Evolutionary conservation across 2,888 invertebrate genomes (phyloP), one percentile per base, ranked within the genome.

Genomic region (Hemicrepidius hirtus): DNA sequence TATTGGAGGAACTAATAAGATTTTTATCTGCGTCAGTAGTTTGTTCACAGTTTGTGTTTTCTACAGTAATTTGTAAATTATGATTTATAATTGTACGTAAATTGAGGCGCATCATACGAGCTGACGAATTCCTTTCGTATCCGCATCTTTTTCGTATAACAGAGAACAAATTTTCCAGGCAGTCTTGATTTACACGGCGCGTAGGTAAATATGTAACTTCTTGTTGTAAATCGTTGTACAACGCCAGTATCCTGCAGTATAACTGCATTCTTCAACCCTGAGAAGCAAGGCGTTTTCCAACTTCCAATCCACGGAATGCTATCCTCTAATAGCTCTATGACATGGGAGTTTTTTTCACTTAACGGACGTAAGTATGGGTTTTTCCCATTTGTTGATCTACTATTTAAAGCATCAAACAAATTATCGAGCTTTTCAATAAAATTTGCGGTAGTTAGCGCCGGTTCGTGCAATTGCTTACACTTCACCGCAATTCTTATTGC

Each of bases 81-180:
- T 57, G 57, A 57, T 57, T 57, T 57, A 57, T 57, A 35, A 57
- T 57, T 32, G 57, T 32, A 9, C 57, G 32, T 16, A 57, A 57
- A 57, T 57, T 57, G 9, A 57, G 35, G 13, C 57, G 57, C 24
- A 57, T 35, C 57, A 57, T 57, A 35, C 57, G 57, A 32, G 57
- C 57, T 7, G 57, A 35, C 5, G 57, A 32, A 24, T 57, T 57
- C 35, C 57, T 57, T 57, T 57, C 57, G 35, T 57, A 57, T 16
- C 57, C 32, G 16, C 57, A 57, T 32, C 57, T 32, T 35, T 57
- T 57, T 57, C 57, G 12, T 32, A 57, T 7, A 57, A 57, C 16
- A 13, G 35, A 1, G 16, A 57, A 57, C 16, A 57, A 32, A 35
- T 57, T 32, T 57, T 57, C 57, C 20, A 57, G 57, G 6, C 28